Percentiles rank a stretch among this genome's conserved stretches.
Conservation (phyloP, 2,113 vertebrate species). For the Indicator maculatus region DNA sequence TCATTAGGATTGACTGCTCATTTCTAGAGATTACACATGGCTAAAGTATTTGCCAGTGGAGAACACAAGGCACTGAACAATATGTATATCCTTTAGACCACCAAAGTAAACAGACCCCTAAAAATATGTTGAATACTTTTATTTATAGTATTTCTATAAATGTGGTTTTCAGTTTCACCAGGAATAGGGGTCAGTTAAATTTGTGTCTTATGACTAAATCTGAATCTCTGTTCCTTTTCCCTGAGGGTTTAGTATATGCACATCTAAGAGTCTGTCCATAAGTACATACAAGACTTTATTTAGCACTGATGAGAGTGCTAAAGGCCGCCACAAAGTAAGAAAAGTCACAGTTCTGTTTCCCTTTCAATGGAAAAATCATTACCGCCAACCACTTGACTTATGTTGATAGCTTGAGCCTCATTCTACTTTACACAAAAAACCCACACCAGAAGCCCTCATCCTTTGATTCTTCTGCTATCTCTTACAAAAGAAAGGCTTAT, state of each 20-base stretch:
- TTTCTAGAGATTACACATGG: conserved; percentile 50
- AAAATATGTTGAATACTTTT: neutral
- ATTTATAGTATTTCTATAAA: neutral
- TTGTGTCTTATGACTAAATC: neutral
- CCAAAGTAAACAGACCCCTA: neutral
- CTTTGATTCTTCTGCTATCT: neutral
- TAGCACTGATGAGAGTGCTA: neutral
- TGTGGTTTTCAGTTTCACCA: neutral
- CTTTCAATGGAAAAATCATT: neutral
- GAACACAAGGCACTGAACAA: neutral
- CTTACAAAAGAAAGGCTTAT: neutral
- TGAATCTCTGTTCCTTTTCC: neutral
- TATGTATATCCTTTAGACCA: neutral
- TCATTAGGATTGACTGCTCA: conserved; percentile 68
- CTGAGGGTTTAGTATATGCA: neutral
- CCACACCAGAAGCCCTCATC: neutral
- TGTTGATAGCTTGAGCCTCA: neutral
- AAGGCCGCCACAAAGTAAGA: neutral
- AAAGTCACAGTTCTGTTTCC: neutral
- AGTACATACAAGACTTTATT: neutral
- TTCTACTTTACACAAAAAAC: neutral
- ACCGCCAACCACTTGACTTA: neutral
- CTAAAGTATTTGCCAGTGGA: conserved; percentile 30
- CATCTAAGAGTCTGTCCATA: neutral
- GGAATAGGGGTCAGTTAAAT: neutral